Evolutionary conservation across 2,797 vertebrate species (phyloP).

Genomic region (Anas bernieri): DNA sequence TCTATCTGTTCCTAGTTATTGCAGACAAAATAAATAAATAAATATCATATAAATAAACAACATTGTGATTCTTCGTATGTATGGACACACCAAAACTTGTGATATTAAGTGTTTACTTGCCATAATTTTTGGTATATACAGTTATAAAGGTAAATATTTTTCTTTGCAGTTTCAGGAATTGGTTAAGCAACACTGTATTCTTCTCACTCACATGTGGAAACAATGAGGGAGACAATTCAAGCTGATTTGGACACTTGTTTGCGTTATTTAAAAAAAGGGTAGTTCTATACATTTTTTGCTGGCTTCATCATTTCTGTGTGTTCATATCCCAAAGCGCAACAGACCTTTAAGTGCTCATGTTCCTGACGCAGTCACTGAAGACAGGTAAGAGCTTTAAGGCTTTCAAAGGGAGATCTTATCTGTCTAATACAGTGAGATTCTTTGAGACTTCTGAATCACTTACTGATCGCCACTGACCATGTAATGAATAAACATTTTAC

Average conservation of each 20-base stretch:
- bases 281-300: not conserved
- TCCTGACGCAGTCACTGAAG: not conserved
- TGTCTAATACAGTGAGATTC: not conserved
- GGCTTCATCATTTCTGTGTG: not conserved
- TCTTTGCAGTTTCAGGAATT: not conserved
- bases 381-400: not conserved
- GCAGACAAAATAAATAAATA: not conserved
- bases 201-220: not conserved
- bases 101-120: not conserved
- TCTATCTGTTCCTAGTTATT: not conserved
- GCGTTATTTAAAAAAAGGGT: not conserved
- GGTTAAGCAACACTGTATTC: not conserved
- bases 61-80: not conserved
- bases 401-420: not conserved
- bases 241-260: not conserved
- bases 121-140: not conserved
- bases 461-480: not conserved
- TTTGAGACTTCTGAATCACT: not conserved
- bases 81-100: rapidly evolving
- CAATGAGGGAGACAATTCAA: not conserved
- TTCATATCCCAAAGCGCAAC: not conserved
- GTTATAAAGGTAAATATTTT: not conserved
- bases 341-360: not conserved
- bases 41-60: not conserved
- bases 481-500: not conserved